phyloP scores from a whole-genome alignment of 2,888 invertebrate species.

The Heliconius charithonia region DNA sequence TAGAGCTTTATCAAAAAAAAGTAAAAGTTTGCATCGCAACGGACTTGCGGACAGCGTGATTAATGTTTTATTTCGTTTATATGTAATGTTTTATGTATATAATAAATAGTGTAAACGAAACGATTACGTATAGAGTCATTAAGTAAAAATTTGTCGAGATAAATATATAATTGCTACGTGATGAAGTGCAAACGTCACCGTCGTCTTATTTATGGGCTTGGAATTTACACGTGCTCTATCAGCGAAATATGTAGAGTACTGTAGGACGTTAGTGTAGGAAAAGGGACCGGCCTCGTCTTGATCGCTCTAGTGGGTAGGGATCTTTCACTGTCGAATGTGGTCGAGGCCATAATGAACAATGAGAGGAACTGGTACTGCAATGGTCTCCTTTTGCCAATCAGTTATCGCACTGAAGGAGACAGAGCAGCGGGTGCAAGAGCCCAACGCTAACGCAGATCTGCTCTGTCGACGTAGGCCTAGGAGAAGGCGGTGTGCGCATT shows the following conservation, averaged over 20 bases:
- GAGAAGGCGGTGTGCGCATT: too few relatives aligned
- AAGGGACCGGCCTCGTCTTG: neutral
- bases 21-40: constrained; percentile 28
- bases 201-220: constrained; percentile 51
- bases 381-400: too few relatives aligned
- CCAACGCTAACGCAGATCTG: too few relatives aligned
- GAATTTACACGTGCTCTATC: constrained; percentile 63
- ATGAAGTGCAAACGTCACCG: constrained; percentile 52
- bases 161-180: constrained; percentile 58
- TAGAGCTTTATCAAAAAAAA: constrained; percentile 31
- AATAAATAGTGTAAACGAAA: constrained; percentile 48
- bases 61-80: constrained; percentile 22
- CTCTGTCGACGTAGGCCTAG: too few relatives aligned
- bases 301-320: too few relatives aligned
- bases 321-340: too few relatives aligned
- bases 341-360: too few relatives aligned
- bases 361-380: too few relatives aligned
- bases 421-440: too few relatives aligned
- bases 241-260: constrained; percentile 10
- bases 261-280: neutral
- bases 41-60: constrained; percentile 6
- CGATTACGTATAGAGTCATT: constrained; percentile 53
- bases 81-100: constrained; percentile 29
- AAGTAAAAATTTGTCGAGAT: constrained; percentile 59
- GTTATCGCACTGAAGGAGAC: too few relatives aligned